Evolutionary conservation across 2,888 invertebrate genomes (phyloP).

Genomic region (Acrobasis suavella): DNA sequence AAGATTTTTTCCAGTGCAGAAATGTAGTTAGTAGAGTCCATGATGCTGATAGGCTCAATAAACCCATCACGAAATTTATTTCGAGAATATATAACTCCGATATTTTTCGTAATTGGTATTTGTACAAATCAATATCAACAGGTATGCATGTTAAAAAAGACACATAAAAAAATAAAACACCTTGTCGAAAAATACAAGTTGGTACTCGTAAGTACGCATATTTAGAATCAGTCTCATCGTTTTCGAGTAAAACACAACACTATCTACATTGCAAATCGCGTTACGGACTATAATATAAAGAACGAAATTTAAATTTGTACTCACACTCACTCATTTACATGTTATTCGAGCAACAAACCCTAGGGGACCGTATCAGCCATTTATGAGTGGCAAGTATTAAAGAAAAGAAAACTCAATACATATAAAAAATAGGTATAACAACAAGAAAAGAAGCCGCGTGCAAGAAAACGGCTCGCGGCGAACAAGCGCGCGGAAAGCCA

Average conservation of each 20-base stretch:
- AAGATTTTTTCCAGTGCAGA: too few relatives aligned
- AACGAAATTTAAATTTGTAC: constrained; percentile 69
- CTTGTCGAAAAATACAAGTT: background rate
- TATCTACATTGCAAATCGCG: constrained; percentile 38
- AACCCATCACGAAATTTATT: too few relatives aligned
- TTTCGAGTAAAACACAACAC: constrained; percentile 13
- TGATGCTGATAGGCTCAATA: too few relatives aligned
- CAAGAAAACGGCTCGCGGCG: constrained; percentile 79
- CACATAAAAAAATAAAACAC: background rate
- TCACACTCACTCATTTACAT: constrained; percentile 77
- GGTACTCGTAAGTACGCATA: background rate
- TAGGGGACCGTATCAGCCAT: constrained; percentile 80
- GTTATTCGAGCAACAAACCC: constrained; percentile 79
- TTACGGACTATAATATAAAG: constrained; percentile 49
- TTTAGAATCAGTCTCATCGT: constrained; percentile 10
- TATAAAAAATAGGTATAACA: constrained; percentile 76
- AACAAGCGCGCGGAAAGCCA: constrained; percentile 75
- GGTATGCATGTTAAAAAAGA: too few relatives aligned
- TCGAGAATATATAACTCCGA: too few relatives aligned
- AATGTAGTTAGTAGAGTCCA: too few relatives aligned
- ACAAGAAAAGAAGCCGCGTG: constrained; percentile 74
- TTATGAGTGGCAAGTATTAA: constrained; percentile 82
- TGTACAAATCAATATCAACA: too few relatives aligned
- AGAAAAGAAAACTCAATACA: constrained; percentile 79
- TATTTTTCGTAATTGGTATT: too few relatives aligned